phyloP scores from a whole-genome alignment of 2,797 vertebrate genomes.

The Pangasius macronema region DNA sequence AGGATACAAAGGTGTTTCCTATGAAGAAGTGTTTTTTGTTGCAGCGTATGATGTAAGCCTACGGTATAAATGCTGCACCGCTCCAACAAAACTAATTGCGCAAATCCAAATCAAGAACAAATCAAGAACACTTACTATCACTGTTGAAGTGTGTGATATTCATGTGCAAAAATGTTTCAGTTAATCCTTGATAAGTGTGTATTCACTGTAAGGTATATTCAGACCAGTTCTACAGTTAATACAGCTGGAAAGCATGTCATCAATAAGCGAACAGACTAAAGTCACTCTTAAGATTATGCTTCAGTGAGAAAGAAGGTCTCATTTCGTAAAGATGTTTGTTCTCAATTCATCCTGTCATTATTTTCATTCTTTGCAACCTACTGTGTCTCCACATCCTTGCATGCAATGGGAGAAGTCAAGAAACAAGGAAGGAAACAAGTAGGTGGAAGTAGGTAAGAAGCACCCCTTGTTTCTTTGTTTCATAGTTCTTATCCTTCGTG shows the following conservation, averaged over 20 bases:
- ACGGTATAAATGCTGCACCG: not conserved
- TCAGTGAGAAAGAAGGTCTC: not conserved
- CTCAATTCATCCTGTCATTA: not conserved
- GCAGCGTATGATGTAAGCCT: not conserved
- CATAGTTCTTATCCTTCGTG: not conserved
- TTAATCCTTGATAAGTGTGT: not conserved
- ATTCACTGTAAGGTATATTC: not conserved
- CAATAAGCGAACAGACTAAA: not conserved
- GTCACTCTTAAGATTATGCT: not conserved
- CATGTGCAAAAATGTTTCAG: not conserved
- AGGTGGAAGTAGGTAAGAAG: not conserved
- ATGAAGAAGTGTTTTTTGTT: not conserved
- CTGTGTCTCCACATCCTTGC: not conserved
- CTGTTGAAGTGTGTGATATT: not conserved
- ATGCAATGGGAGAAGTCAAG: not conserved
- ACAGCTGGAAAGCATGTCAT: not conserved
- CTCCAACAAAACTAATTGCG: not conserved
- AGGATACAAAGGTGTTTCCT: no score
- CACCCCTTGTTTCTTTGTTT: not conserved
- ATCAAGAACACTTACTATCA: not conserved
- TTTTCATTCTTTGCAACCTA: not conserved
- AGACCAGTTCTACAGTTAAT: not conserved
- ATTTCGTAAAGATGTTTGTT: not conserved
- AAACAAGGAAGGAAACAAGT: not conserved
- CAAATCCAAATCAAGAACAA: not conserved